Percentiles rank a stretch among this genome's conserved stretches.
Evolutionary conservation across 2,113 vertebrate genomes (phyloP).

Genomic region (Microcebus lehilahytsara): DNA sequence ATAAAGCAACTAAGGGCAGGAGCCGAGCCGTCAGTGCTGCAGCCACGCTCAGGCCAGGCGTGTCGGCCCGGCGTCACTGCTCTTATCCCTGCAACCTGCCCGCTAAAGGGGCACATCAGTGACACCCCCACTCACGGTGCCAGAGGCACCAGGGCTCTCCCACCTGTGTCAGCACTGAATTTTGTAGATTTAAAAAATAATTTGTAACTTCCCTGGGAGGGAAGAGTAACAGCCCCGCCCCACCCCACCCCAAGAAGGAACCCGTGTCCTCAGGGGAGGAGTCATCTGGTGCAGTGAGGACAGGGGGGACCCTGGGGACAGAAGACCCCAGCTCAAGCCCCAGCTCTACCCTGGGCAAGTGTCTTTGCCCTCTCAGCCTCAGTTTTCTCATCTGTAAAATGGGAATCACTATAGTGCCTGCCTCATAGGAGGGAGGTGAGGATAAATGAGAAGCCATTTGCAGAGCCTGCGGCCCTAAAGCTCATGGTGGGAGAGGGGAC

Average conservation of each 20-base stretch:
- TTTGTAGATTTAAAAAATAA: neutral
- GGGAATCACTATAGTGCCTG: neutral
- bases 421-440: neutral
- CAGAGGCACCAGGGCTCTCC: neutral
- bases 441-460: neutral
- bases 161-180: neutral
- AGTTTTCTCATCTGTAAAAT: neutral
- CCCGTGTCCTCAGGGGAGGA: no score
- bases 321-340: neutral
- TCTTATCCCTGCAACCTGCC: rapidly evolving
- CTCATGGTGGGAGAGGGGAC: rapidly evolving
- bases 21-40: no score
- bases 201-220: neutral
- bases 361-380: neutral
- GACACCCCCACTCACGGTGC: neutral
- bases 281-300: neutral
- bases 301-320: no score
- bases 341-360: neutral
- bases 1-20: neutral
- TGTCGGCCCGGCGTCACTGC: no score
- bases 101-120: neutral
- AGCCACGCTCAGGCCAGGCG: neutral
- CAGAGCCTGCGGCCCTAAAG: neutral
- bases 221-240: neutral
- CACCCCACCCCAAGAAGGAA: neutral